phyloP scores from a whole-genome alignment of 2,888 invertebrate genomes.

The Drosophila sordidula region DNA sequence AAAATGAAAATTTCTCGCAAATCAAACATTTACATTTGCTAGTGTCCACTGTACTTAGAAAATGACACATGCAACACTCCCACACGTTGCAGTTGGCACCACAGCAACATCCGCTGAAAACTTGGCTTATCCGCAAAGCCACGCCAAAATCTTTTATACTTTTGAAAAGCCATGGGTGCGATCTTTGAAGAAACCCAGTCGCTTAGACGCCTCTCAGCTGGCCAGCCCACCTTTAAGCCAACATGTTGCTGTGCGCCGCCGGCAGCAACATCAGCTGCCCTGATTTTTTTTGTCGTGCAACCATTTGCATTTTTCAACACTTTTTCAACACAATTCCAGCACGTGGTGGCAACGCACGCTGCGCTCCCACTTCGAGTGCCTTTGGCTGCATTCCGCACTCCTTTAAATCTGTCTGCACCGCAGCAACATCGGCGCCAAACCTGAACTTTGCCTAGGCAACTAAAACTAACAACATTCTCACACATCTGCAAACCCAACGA shows the following conservation, averaged over 20 bases:
- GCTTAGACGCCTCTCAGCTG: not conserved
- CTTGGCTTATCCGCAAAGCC: not conserved
- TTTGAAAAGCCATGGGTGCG: too few species aligned
- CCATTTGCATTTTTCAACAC: conserved; percentile 5
- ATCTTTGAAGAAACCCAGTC: too few species aligned
- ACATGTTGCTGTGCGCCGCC: too few species aligned
- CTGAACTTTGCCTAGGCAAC: not conserved
- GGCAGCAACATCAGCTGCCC: not conserved
- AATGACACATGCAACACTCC: too few species aligned
- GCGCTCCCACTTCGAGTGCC: not conserved
- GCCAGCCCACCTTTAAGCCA: too few species aligned
- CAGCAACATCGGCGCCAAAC: conserved; percentile 6
- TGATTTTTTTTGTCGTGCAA: not conserved
- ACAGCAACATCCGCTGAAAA: not conserved
- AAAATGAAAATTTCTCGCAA: too few species aligned
- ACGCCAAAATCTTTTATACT: not conserved
- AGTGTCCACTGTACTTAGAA: too few species aligned
- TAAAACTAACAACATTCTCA: conserved; percentile 6
- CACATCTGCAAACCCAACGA: conserved; percentile 11
- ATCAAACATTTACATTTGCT: too few species aligned
- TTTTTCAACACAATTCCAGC: not conserved
- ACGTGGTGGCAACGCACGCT: not conserved
- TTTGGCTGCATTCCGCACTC: conserved; percentile 1
- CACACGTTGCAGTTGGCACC: too few species aligned
- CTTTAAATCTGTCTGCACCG: conserved; percentile 1